phyloP scores from a whole-genome alignment of 2,113 vertebrate genomes.

The Oncorhynchus masou region DNA sequence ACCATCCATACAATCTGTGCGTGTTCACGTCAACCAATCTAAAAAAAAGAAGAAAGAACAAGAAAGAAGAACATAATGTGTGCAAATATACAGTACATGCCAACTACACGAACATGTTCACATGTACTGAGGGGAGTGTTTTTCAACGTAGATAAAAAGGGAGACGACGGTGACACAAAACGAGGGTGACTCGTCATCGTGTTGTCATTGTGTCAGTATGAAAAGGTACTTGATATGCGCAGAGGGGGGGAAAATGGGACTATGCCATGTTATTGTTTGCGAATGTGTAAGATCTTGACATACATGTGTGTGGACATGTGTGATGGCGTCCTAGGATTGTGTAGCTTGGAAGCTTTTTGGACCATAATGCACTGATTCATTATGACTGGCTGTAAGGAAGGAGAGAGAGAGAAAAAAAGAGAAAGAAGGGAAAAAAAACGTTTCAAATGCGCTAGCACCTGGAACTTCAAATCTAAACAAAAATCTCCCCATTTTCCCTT shows the following conservation, averaged over 20 bases:
- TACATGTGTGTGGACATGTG: slow-evolving; percentile 33
- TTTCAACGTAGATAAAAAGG: slow-evolving; percentile 11
- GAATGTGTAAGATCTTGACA: slow-evolving; percentile 40
- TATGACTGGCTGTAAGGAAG: slow-evolving; percentile 23
- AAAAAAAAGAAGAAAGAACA: not conserved
- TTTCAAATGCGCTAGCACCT: too few relatives aligned
- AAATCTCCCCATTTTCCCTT: not conserved
- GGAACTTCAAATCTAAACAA: too few relatives aligned
- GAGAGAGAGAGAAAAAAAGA: not conserved
- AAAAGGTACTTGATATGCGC: slow-evolving; percentile 30
- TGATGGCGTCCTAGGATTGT: slow-evolving; percentile 23
- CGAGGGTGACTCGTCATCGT: slow-evolving; percentile 32
- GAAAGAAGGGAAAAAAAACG: too few relatives aligned
- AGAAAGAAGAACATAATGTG: slow-evolving; percentile 3
- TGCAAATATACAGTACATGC: slow-evolving; percentile 40
- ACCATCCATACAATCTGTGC: not conserved
- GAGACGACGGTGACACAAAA: slow-evolving; percentile 25
- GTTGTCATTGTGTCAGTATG: slow-evolving; percentile 42
- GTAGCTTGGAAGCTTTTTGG: slow-evolving; percentile 42
- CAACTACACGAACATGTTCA: slow-evolving; percentile 23
- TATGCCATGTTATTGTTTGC: slow-evolving; percentile 29
- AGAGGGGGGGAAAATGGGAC: slow-evolving; percentile 17
- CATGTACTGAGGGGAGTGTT: slow-evolving; percentile 25
- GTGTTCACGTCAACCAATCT: slow-evolving; percentile 33
- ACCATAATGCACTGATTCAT: slow-evolving; percentile 47